Percentiles rank a stretch among this genome's conserved stretches.
Evolutionary conservation across 2,888 invertebrate species (phyloP).

Genomic region (Volucella zonaria): DNA sequence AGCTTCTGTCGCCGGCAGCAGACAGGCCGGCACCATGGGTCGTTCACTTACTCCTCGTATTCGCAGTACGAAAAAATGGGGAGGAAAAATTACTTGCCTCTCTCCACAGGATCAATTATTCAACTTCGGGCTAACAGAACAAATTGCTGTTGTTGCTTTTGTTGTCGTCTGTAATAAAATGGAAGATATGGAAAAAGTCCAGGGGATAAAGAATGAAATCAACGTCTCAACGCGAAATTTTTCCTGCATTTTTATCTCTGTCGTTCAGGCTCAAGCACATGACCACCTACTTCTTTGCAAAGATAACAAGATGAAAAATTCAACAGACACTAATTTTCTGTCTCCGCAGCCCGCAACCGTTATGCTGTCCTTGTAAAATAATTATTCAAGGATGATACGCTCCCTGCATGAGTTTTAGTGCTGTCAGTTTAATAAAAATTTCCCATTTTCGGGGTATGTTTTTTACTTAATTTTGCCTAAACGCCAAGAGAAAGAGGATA

Average conservation of each 20-base stretch:
- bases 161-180: constrained; percentile 38
- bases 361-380: constrained; percentile 44
- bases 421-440: no score
- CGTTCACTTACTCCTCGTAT: not conserved
- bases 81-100: constrained; percentile 19
- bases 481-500: no score
- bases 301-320: constrained; percentile 61
- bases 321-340: constrained; percentile 60
- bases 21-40: no score
- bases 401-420: constrained; percentile 17
- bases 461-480: no score
- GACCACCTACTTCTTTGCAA: constrained; percentile 21
- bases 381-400: constrained; percentile 43
- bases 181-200: constrained; percentile 12
- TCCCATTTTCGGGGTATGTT: no score
- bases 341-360: not conserved
- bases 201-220: constrained; percentile 46
- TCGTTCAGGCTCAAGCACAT: not conserved
- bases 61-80: constrained; percentile 4
- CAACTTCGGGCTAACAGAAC: constrained; percentile 39
- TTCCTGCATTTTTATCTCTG: not conserved
- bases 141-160: constrained; percentile 49
- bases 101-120: constrained; percentile 53
- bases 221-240: constrained; percentile 32
- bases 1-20: no score